Conservation (phyloP, 1,140 invertebrate species). For the Euwallacea fornicatus region DNA sequence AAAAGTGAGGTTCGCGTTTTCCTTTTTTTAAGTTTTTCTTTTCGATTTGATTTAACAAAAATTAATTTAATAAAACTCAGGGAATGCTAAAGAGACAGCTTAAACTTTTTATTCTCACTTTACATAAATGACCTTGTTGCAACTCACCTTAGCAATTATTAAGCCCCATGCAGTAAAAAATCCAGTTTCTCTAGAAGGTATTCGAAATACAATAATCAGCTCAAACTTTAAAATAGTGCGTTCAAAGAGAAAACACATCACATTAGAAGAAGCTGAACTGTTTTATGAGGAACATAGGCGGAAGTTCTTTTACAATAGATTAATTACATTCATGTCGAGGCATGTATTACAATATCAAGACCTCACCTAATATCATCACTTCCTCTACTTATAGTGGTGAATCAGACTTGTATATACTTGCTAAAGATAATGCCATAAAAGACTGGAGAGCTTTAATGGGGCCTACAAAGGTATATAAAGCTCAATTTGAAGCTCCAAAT, state of each 20-base stretch:
- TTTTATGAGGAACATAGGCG: constrained; percentile 84
- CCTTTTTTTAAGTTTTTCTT: too few relatives aligned
- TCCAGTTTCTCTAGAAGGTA: constrained; percentile 65
- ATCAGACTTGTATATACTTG: constrained; percentile 76
- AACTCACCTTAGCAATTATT: constrained; percentile 71
- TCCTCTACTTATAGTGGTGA: constrained; percentile 66
- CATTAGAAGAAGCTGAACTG: constrained; percentile 64
- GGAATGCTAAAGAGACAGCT: constrained; percentile 1
- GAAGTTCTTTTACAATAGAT: constrained; percentile 86
- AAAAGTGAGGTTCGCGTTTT: too few relatives aligned
- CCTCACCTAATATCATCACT: background rate
- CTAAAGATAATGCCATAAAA: constrained; percentile 71
- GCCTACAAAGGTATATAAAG: constrained; percentile 82
- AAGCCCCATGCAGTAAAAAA: constrained; percentile 75
- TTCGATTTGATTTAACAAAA: too few relatives aligned
- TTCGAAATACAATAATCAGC: constrained; percentile 67
- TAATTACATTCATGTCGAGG: constrained; percentile 85
- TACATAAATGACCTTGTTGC: constrained; percentile 46
- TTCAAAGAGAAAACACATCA: constrained; percentile 67
- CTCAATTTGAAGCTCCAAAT: constrained; percentile 74
- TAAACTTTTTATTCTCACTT: constrained; percentile 11
- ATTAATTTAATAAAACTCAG: background rate
- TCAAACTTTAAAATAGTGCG: constrained; percentile 76
- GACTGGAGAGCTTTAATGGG: constrained; percentile 84
- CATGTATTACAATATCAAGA: constrained; percentile 49